Base-by-base conservation (phyloP, 2,888 invertebrate species). In the Phaedon cochleariae region DNA sequence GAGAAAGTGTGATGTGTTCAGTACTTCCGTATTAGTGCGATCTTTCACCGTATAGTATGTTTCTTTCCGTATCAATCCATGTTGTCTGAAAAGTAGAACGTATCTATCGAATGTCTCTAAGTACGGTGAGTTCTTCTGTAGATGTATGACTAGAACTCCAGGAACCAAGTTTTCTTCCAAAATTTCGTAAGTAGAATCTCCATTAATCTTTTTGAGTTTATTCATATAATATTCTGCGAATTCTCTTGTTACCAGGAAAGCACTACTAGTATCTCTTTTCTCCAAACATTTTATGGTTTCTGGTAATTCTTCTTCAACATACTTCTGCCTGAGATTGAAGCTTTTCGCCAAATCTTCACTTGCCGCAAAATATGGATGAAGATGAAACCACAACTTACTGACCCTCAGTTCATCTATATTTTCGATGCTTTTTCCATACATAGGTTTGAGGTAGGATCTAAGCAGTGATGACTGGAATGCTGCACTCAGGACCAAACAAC, bases 381-480 rank as follows among this genome's bases (percentile, higher is more conserved):
- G 37, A 52, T 61, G 45, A 20, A 62, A 52, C 18, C 62, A 62
- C 17, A 66, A n/a, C n/a, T 52, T 15, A 20, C 52, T 66, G 0
- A 21, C 15, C n/a, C 55, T 62, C 20, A 66, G 26, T 49, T 66
- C 62, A 15, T 53, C 45, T 12, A 66, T 59, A 15, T 58, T 59
- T 51, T 49, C 51, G 17, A 66, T 53, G n/a, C 45, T 34, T 26
- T 17, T 34, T 31, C 21, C 22, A 21, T 58, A 55, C 29, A 20
- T 65, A 10, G 65, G 65, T 48, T 58, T 62, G 20, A 62, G 55
- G 21, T 51, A 55, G 7, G 62, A 57, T 10, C 48, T 48, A 5
- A 51, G 45, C 5, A 62, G 55, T 7, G 62, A 55, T 6, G 62
- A 51, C 26, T 62, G 62, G 29, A 62, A 62, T 22, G 55, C 41